Evolutionary conservation across 1,140 invertebrate species (phyloP).

Genomic region (Ceratina calcarata): DNA sequence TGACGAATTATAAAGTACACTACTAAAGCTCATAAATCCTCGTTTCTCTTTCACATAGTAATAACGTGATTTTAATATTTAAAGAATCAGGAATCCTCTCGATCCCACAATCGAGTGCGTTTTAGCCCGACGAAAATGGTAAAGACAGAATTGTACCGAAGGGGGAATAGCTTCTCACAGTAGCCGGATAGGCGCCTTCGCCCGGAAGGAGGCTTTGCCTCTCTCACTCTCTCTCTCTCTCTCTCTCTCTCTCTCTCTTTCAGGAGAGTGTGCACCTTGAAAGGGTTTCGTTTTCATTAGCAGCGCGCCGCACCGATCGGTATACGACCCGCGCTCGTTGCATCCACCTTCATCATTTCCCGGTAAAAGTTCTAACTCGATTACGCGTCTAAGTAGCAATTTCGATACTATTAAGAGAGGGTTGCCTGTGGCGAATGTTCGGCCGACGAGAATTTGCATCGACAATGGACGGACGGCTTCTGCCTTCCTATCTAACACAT

Average conservation of each 20-base stretch:
- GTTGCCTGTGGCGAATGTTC: slow-evolving; percentile 54
- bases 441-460: slow-evolving; percentile 44
- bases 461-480: slow-evolving; percentile 50
- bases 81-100: too few species aligned
- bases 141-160: slow-evolving; percentile 48
- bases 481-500: slow-evolving; percentile 46
- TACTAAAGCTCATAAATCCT: too few species aligned
- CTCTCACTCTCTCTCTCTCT: background rate
- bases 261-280: background rate
- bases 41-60: too few species aligned
- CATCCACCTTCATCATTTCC: slow-evolving; percentile 71
- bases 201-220: slow-evolving; percentile 23
- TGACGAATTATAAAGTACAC: too few species aligned
- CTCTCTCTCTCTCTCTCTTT: too few species aligned
- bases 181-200: slow-evolving; percentile 44
- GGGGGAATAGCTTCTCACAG: slow-evolving; percentile 56
- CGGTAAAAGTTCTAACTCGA: slow-evolving; percentile 77
- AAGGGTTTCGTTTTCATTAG: slow-evolving; percentile 62
- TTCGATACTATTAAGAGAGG: slow-evolving; percentile 74
- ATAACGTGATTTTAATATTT: too few species aligned
- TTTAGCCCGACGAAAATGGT: slow-evolving; percentile 34
- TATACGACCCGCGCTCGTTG: slow-evolving; percentile 15
- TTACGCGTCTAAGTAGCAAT: slow-evolving; percentile 77
- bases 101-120: background rate
- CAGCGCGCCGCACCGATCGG: slow-evolving; percentile 42